Percentiles rank a stretch among this genome's conserved stretches.
Evolutionary conservation across 2,113 vertebrate genomes (phyloP).

Genomic region (Notothenia rossii): DNA sequence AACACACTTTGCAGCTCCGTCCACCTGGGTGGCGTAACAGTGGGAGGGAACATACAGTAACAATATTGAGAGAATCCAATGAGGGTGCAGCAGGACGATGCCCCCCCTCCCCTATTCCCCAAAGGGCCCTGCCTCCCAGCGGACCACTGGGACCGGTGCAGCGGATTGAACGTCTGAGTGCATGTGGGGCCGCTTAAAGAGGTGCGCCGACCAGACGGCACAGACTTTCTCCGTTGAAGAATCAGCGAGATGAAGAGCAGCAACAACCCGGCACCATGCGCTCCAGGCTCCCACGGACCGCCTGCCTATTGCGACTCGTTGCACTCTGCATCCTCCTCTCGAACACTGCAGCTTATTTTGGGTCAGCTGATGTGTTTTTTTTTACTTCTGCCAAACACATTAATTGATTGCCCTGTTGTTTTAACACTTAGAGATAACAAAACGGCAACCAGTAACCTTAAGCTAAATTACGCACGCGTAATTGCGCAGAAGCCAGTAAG

Average conservation of each 20-base stretch:
- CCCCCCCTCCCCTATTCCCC: slow-evolving; percentile 25
- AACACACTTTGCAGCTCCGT: slow-evolving; percentile 30
- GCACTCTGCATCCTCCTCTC: slow-evolving; percentile 86
- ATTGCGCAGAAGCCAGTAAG: slow-evolving; percentile 16
- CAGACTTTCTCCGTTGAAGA: slow-evolving; percentile 83
- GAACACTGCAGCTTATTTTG: slow-evolving; percentile 92
- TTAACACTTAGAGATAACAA: background rate
- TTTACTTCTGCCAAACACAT: slow-evolving; percentile 1
- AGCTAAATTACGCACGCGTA: slow-evolving; percentile 50
- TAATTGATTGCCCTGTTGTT: slow-evolving; percentile 14
- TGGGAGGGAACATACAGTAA: slow-evolving; percentile 64
- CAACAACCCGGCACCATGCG: slow-evolving; percentile 89
- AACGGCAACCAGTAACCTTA: background rate
- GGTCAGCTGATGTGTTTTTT: slow-evolving; percentile 85
- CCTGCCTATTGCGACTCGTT: slow-evolving; percentile 85
- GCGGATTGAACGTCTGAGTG: slow-evolving; percentile 58
- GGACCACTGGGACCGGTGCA: slow-evolving; percentile 68
- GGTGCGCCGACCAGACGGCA: slow-evolving; percentile 73
- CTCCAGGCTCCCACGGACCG: slow-evolving; percentile 87
- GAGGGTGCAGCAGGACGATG: slow-evolving; percentile 52
- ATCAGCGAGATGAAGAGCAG: slow-evolving; percentile 89
- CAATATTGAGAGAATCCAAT: slow-evolving; percentile 64
- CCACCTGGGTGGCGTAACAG: slow-evolving; percentile 68
- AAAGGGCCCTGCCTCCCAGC: slow-evolving; percentile 68
- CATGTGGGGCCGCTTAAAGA: slow-evolving; percentile 78